These are phyloP conservation scores for Heterodera schachtii DNA, from an alignment of 1,140 invertebrate genomes.

Conservation along the genomic window DNA sequence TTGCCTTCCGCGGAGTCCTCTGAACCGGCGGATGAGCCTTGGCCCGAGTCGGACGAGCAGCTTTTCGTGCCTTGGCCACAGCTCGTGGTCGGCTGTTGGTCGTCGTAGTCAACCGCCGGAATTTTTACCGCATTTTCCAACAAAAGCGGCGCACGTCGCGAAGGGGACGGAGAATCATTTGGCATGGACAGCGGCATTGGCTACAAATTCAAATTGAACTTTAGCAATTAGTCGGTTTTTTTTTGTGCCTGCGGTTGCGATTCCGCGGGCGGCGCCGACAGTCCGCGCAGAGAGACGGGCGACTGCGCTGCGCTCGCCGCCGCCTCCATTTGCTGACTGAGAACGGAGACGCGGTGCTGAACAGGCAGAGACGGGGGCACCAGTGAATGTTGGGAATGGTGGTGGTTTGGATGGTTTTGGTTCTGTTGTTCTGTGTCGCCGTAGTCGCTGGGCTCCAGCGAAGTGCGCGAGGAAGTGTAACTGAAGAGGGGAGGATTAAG, in stretches of 20 bases:
- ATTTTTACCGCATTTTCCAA: constrained; percentile 40
- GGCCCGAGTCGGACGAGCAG: constrained; percentile 51
- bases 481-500: constrained; percentile 34
- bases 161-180: constrained; percentile 11
- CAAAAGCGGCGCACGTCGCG: constrained; percentile 30
- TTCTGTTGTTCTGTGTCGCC: constrained; percentile 49
- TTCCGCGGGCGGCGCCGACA: background rate
- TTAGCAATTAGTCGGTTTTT: background rate
- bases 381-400: constrained; percentile 13
- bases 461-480: constrained; percentile 64
- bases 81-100: constrained; percentile 26
- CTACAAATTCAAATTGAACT: background rate
- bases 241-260: background rate
- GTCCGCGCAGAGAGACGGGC: constrained; percentile 33
- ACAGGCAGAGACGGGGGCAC: constrained; percentile 10
- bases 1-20: constrained; percentile 13
- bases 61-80: constrained; percentile 5
- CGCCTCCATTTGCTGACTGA: constrained; percentile 59
- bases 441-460: constrained; percentile 63
- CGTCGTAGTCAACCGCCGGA: constrained; percentile 63
- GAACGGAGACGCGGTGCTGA: constrained; percentile 45
- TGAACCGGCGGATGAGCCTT: constrained; percentile 33
- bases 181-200: background rate
- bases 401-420: background rate
- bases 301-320: background rate